phyloP scores from a whole-genome alignment of 2,797 vertebrate genomes.

The Pyrocephalus nanus region DNA sequence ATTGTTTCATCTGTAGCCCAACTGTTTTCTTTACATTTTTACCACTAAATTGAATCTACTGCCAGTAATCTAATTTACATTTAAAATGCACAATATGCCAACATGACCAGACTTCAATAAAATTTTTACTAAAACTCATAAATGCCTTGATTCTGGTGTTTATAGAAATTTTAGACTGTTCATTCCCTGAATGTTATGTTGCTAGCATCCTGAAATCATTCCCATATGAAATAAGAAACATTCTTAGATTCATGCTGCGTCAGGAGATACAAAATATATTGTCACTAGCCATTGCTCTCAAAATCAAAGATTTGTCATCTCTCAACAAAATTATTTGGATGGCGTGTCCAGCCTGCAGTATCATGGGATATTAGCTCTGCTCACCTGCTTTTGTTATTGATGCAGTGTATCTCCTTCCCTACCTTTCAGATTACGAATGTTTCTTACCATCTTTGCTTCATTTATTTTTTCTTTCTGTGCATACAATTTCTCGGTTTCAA shows the following conservation, averaged over 20 bases:
- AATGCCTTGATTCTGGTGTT: slow-evolving; percentile 76
- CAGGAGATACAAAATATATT: slow-evolving; percentile 43
- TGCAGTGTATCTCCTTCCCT: not conserved
- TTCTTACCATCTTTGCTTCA: not conserved
- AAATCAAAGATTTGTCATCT: slow-evolving; percentile 31
- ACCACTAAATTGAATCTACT: slow-evolving; percentile 78
- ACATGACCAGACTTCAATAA: slow-evolving; percentile 75
- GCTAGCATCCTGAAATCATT: slow-evolving; percentile 71
- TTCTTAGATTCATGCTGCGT: slow-evolving; percentile 33
- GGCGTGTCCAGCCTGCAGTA: not conserved
- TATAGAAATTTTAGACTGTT: slow-evolving; percentile 78
- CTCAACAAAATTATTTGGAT: not conserved
- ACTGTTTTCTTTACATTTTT: slow-evolving; percentile 75
- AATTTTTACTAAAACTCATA: slow-evolving; percentile 76
- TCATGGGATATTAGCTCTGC: not conserved
- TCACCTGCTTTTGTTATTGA: slow-evolving; percentile 34
- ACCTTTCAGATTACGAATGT: not conserved
- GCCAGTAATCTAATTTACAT: slow-evolving; percentile 80
- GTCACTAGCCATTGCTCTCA: not conserved
- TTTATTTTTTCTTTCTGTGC: not conserved
- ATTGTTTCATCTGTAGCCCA: slow-evolving; percentile 72
- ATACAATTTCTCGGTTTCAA: not conserved
- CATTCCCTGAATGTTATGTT: slow-evolving; percentile 54
- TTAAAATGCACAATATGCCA: slow-evolving; percentile 75
- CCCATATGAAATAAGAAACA: slow-evolving; percentile 71